A percentile compares a stretch with the other conserved stretches of the same genome.
phyloP scores from a whole-genome alignment of 2,113 vertebrate species.

The Elachura formosa region DNA sequence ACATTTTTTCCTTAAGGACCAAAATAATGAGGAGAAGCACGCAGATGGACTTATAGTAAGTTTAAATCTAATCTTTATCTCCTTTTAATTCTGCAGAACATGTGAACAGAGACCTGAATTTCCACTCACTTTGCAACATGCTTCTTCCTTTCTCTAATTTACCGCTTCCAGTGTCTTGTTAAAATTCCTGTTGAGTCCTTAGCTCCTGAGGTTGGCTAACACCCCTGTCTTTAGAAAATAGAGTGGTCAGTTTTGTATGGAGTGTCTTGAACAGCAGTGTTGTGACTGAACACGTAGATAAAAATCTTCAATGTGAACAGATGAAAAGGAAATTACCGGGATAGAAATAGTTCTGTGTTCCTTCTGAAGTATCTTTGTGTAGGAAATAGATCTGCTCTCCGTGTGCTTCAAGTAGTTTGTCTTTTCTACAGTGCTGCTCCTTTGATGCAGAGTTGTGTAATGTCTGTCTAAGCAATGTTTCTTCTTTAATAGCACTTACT shows the following conservation, averaged over 20 bases:
- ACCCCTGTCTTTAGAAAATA: conserved; percentile 65
- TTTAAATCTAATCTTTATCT: conserved; percentile 77
- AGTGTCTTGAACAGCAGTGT: conserved; percentile 7
- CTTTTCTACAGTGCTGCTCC: neutral
- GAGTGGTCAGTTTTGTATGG: conserved; percentile 42
- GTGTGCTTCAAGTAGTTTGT: neutral
- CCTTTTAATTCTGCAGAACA: conserved; percentile 75
- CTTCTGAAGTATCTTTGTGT: neutral
- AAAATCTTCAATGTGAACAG: conserved; percentile 1
- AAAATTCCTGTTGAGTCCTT: conserved; percentile 53
- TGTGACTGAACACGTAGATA: neutral
- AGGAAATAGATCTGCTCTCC: neutral
- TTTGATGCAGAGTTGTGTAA: conserved; percentile 38
- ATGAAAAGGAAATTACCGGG: neutral
- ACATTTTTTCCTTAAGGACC: conserved; percentile 97
- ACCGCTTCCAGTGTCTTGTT: conserved; percentile 57
- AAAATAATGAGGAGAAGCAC: conserved; percentile 99
- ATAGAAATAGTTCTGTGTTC: neutral
- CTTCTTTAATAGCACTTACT: conserved; percentile 40
- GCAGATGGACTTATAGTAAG: conserved; percentile 99
- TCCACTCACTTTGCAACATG: conserved; percentile 64
- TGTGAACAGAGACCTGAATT: conserved; percentile 74
- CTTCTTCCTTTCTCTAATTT: conserved; percentile 57
- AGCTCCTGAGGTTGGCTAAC: conserved; percentile 61
- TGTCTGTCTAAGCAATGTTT: conserved; percentile 21